These are phyloP conservation scores for Epistrophe eligans DNA, from an alignment of 2,888 invertebrate genomes.

Conservation along the genomic window DNA sequence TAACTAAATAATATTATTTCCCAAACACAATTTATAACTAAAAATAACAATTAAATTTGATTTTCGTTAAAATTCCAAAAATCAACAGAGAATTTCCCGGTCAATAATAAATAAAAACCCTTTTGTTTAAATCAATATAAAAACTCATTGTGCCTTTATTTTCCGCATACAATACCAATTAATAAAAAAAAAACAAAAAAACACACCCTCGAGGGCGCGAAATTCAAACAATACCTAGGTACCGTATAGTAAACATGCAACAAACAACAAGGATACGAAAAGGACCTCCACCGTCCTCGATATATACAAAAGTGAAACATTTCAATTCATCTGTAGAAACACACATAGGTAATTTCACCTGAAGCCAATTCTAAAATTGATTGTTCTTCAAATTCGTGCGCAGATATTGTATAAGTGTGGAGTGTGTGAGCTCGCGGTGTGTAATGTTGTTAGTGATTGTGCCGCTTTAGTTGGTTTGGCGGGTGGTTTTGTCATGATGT, in stretches of 20 bases:
- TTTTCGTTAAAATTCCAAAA: not conserved
- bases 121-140: slow-evolving; percentile 10
- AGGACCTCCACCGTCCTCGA: not conserved
- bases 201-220: not conserved
- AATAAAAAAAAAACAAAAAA: slow-evolving; percentile 6
- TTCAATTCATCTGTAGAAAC: slow-evolving; percentile 46
- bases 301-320: slow-evolving; percentile 14
- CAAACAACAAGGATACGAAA: not conserved
- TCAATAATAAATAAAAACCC: not conserved
- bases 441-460: slow-evolving; percentile 45
- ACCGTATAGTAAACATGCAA: not conserved
- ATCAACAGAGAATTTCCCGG: not conserved
- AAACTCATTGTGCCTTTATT: not conserved
- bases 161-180: slow-evolving; percentile 21
- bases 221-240: slow-evolving; percentile 11
- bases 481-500: slow-evolving; percentile 20
- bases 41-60: not conserved
- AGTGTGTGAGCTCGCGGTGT: slow-evolving; percentile 6
- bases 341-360: slow-evolving; percentile 53
- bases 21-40: not conserved
- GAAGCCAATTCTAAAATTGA: slow-evolving; percentile 67
- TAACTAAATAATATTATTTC: not conserved
- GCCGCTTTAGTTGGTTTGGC: slow-evolving; percentile 1
- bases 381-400: slow-evolving; percentile 51
- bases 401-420: slow-evolving; percentile 16